Conservation (phyloP, 2,888 invertebrate species). For the Drosophila hawaiiensis region DNA sequence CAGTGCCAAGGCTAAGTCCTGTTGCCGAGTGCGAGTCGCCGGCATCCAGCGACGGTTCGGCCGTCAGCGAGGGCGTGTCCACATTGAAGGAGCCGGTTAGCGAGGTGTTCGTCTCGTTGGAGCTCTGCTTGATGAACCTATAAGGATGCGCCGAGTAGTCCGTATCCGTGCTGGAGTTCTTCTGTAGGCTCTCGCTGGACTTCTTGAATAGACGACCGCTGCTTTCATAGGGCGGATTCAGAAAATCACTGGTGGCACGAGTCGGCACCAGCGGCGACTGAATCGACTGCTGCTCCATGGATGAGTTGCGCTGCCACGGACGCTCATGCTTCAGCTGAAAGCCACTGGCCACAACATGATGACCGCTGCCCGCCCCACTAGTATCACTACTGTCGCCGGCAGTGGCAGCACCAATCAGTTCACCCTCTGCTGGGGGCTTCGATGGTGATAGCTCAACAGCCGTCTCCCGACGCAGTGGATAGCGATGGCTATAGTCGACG, state of each 20-base stretch:
- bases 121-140: slow-evolving; percentile 85
- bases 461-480: slow-evolving; percentile 84
- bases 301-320: slow-evolving; percentile 82
- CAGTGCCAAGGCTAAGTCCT: slow-evolving; percentile 64
- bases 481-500: slow-evolving; percentile 83
- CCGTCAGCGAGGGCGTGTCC: slow-evolving; percentile 84
- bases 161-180: slow-evolving; percentile 85
- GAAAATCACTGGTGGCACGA: slow-evolving; percentile 83
- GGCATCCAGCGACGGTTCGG: slow-evolving; percentile 84
- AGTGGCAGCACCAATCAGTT: slow-evolving; percentile 48
- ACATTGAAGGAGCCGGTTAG: slow-evolving; percentile 85
- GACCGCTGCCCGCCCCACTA: slow-evolving; percentile 67
- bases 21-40: slow-evolving; percentile 77
- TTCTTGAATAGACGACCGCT: slow-evolving; percentile 83
- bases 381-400: slow-evolving; percentile 69
- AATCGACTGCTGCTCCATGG: slow-evolving; percentile 82
- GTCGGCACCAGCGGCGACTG: slow-evolving; percentile 80
- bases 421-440: slow-evolving; percentile 78
- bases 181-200: slow-evolving; percentile 85
- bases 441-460: slow-evolving; percentile 85
- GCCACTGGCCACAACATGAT: slow-evolving; percentile 58
- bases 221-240: slow-evolving; percentile 83
- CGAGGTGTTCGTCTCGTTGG: slow-evolving; percentile 85
- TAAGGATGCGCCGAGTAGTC: slow-evolving; percentile 85
- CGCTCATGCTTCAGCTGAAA: slow-evolving; percentile 81